Evolutionary conservation across 2,797 vertebrate species (phyloP).

Genomic region (Orientallactaga sibirica): DNA sequence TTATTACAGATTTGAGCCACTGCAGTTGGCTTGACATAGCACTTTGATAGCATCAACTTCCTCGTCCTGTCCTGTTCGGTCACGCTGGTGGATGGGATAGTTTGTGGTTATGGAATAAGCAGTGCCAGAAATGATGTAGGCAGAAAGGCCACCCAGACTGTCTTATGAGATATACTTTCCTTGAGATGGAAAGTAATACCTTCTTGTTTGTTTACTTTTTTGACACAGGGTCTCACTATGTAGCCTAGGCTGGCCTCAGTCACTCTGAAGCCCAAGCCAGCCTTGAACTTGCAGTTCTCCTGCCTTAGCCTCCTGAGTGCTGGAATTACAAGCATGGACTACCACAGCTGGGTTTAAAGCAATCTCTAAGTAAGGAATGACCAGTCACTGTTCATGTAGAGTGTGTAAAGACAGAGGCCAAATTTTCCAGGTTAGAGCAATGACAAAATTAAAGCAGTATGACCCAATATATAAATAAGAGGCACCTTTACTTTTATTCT

Average conservation of each 20-base stretch:
- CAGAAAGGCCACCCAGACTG: not conserved
- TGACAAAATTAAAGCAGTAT: not conserved
- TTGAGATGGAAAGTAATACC: not conserved
- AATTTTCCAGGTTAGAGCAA: not conserved
- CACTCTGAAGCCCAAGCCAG: no score
- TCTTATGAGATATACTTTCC: no score
- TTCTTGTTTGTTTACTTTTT: no score
- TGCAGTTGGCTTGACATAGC: no score
- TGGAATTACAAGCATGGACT: not conserved
- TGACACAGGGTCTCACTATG: no score
- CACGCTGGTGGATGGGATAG: no score
- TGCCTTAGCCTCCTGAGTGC: no score
- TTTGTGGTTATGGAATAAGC: not conserved
- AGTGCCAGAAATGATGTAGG: not conserved
- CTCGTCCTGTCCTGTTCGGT: not conserved
- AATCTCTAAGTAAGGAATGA: not conserved
- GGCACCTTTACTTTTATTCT: not conserved
- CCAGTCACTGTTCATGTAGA: not conserved
- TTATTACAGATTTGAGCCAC: no score
- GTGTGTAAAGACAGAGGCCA: not conserved
- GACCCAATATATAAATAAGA: not conserved
- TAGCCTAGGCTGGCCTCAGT: no score
- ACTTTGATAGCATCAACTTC: rapidly evolving
- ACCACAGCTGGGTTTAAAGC: not conserved
- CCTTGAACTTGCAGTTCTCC: no score